Base-by-base conservation (phyloP, 2,113 vertebrate genomes). In the Rhombomys opimus region DNA sequence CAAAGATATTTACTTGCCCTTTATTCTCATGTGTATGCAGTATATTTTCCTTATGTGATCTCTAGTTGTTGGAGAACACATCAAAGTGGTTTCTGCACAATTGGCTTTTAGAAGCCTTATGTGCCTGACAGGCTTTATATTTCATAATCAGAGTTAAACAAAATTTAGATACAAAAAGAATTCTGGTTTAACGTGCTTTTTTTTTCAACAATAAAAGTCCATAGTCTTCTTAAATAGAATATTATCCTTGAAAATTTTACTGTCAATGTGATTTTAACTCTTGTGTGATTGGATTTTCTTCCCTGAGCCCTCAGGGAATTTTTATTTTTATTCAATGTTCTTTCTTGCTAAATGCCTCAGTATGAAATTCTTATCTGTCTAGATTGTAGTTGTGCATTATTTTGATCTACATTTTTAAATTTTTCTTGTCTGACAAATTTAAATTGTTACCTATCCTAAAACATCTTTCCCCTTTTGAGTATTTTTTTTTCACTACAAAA, bases 201-300 rank as follows among this genome's bases (percentile, higher is more conserved):
- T 46, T 30, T 93, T 91, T 91, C 46, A 84, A 61, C 5, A n/a
- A 85, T 95, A 63, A 78, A 82, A 67, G 27, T 88, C 35, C 18
- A 76, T 35, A 76, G 67, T n/a, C 18, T 84, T 93, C 80, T 68
- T 95, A 82, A 41, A 30, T 84, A 63, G 72, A 61, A 63, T 46
- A 41, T 25, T 65, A n/a, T 61, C 61, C 38, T 95, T 90, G 57
- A 90, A 57, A 93, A 92, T 91, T 95, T 91, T 61, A 89, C 32
- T 77, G 30, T 68, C 61, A 41, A 1, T 89, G 25, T 87, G 27
- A 67, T 82, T 89, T 59, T 76, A 75, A 82, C 25, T 52, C 5
- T 27, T 86, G 54, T 89, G 59, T 92, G 35, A 54, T 63, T 93
- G 15, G 23, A 85, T 90, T 93, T 91, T 90, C 38, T 25, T 89